phyloP scores from a whole-genome alignment of 2,888 invertebrate species.

The Cynaeus angustus region DNA sequence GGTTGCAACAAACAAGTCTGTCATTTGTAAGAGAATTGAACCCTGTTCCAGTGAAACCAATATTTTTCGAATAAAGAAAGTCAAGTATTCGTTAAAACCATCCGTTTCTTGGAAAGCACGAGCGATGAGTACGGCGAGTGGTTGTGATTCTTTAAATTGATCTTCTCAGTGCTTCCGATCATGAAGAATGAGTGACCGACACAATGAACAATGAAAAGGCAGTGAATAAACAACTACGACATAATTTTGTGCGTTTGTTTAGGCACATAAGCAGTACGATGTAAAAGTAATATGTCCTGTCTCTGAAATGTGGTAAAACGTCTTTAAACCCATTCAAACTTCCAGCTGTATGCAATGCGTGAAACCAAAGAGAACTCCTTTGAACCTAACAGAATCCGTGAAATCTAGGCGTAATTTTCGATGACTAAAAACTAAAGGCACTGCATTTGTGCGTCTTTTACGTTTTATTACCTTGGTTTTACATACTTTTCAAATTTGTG shows the following conservation, averaged over 20 bases:
- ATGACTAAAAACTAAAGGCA: slow-evolving; percentile 46
- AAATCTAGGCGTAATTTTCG: slow-evolving; percentile 17
- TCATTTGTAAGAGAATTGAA: no score
- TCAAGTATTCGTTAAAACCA: no score
- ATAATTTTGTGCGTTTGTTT: slow-evolving; percentile 39
- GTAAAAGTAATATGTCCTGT: slow-evolving; percentile 29
- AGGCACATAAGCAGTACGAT: slow-evolving; percentile 42
- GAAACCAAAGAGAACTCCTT: background rate
- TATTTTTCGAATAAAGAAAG: no score
- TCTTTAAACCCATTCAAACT: slow-evolving; percentile 15
- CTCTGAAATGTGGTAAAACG: slow-evolving; percentile 11
- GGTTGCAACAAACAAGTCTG: no score
- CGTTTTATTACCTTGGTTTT: slow-evolving; percentile 31
- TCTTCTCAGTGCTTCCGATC: background rate
- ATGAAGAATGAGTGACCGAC: slow-evolving; percentile 2
- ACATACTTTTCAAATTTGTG: slow-evolving; percentile 31
- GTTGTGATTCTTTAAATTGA: no score
- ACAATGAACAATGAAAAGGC: slow-evolving; percentile 35
- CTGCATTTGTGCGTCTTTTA: slow-evolving; percentile 49
- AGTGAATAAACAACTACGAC: slow-evolving; percentile 15
- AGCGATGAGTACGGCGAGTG: no score
- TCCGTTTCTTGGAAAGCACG: no score
- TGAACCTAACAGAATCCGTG: background rate
- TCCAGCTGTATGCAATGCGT: slow-evolving; percentile 28
- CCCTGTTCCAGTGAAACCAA: no score